Evolutionary conservation across 2,113 vertebrate species (phyloP).

Genomic region (Stegastes partitus): DNA sequence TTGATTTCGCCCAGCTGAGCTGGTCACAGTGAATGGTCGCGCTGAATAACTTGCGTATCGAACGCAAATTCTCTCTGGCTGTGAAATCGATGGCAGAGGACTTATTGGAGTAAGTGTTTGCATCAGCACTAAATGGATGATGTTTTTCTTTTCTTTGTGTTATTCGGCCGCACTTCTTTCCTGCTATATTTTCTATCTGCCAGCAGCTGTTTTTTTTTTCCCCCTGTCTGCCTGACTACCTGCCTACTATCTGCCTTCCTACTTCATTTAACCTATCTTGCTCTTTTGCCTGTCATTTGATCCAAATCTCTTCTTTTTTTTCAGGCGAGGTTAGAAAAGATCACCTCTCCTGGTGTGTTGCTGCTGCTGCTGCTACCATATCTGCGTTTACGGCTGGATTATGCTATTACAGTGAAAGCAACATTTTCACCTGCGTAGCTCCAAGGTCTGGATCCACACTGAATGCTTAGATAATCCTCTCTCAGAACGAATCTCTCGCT

Average conservation of each 20-base stretch:
- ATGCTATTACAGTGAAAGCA: slow-evolving; percentile 19
- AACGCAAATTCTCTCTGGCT: slow-evolving; percentile 64
- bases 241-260: background rate
- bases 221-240: background rate
- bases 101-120: slow-evolving; percentile 65
- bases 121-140: slow-evolving; percentile 63
- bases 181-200: slow-evolving; percentile 9
- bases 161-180: slow-evolving; percentile 22
- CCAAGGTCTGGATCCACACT: slow-evolving; percentile 17
- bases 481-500: slow-evolving; percentile 13
- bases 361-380: background rate
- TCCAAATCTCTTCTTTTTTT: slow-evolving; percentile 13
- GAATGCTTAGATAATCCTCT: slow-evolving; percentile 31
- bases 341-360: background rate
- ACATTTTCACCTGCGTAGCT: slow-evolving; percentile 24
- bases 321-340: slow-evolving; percentile 10
- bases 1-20: slow-evolving; percentile 66
- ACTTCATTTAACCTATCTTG: slow-evolving; percentile 20
- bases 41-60: slow-evolving; percentile 71
- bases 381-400: slow-evolving; percentile 17
- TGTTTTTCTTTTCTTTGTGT: slow-evolving; percentile 45
- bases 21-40: slow-evolving; percentile 52
- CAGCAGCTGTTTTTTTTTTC: background rate
- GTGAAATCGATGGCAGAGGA: slow-evolving; percentile 64
- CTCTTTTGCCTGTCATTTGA: slow-evolving; percentile 14